A percentile compares a stretch with the other conserved stretches of the same genome.
These are phyloP conservation scores for Hepsetus odoe DNA, from an alignment of 2,113 vertebrate genomes.

Conservation along the genomic window DNA sequence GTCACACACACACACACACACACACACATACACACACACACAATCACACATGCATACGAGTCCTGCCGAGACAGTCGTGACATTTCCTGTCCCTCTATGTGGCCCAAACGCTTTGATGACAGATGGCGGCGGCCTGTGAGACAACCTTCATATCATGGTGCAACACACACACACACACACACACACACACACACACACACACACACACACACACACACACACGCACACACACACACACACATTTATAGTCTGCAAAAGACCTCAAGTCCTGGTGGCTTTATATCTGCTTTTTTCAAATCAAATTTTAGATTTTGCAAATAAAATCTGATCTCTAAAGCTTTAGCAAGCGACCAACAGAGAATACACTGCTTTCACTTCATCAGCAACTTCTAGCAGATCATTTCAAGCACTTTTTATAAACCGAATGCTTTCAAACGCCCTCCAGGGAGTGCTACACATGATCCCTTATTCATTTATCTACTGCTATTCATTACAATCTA, in stretches of 20 bases:
- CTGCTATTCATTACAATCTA: too few relatives aligned
- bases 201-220: background rate
- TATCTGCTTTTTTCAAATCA: conserved; percentile 13
- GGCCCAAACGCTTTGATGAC: conserved; percentile 32
- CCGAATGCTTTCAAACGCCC: background rate
- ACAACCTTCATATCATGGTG: conserved; percentile 30
- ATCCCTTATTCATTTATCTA: background rate
- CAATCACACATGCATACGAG: background rate
- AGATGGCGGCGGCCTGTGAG: conserved; percentile 50
- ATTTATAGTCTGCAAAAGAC: background rate
- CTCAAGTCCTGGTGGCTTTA: background rate
- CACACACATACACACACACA: conserved; percentile 19
- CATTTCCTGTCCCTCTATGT: conserved; percentile 49
- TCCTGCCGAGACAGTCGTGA: conserved; percentile 45
- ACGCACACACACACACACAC: conserved; percentile 15
- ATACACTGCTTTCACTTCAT: background rate
- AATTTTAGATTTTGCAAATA: background rate
- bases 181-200: conserved; percentile 23
- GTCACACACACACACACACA: conserved; percentile 4
- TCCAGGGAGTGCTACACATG: too few relatives aligned
- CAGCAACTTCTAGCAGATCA: background rate
- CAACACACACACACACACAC: conserved; percentile 4
- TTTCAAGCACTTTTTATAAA: background rate
- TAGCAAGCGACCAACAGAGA: background rate
- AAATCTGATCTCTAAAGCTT: background rate